A percentile compares a stretch with the other conserved stretches of the same genome.
Conservation (phyloP, 2,888 invertebrate species). For the Neoitamus cyanurus region DNA sequence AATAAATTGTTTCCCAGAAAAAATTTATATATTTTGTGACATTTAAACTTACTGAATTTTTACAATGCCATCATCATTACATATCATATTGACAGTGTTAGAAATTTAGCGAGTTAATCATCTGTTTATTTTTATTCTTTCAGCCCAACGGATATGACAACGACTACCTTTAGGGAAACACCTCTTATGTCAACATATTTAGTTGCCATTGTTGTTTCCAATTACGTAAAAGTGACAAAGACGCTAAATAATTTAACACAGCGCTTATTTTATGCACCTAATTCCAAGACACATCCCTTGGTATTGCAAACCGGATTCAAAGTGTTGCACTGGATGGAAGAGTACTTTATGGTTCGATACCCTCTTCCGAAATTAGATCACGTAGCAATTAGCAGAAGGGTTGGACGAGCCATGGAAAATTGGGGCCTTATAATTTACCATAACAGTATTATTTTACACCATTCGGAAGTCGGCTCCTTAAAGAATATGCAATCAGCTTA, state of each 20-base stretch:
- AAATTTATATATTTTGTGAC: too few relatives aligned
- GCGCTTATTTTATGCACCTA: background rate
- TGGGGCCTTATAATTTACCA: slow-evolving; percentile 85
- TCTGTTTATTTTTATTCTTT: background rate
- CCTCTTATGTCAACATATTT: slow-evolving; percentile 82
- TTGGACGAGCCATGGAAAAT: slow-evolving; percentile 91
- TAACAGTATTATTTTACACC: slow-evolving; percentile 62
- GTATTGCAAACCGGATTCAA: slow-evolving; percentile 79
- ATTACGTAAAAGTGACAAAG: slow-evolving; percentile 64
- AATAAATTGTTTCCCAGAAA: too few relatives aligned
- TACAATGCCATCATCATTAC: too few relatives aligned
- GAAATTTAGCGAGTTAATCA: too few relatives aligned
- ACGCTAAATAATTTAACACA: slow-evolving; percentile 46
- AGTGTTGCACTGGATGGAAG: slow-evolving; percentile 75
- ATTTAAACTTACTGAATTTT: too few relatives aligned
- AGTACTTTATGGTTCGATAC: slow-evolving; percentile 79
- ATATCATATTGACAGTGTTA: too few relatives aligned
- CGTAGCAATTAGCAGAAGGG: slow-evolving; percentile 86
- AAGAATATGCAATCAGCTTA: slow-evolving; percentile 63
- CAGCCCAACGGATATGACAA: slow-evolving; percentile 46
- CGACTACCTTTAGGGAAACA: slow-evolving; percentile 66
- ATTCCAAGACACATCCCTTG: slow-evolving; percentile 62
- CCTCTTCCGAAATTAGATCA: slow-evolving; percentile 86
- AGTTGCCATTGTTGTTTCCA: slow-evolving; percentile 80
- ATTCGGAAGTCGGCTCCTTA: slow-evolving; percentile 12